Base-by-base conservation (phyloP, 92 coral and sea anemone species). In the Muricea muricata region DNA sequence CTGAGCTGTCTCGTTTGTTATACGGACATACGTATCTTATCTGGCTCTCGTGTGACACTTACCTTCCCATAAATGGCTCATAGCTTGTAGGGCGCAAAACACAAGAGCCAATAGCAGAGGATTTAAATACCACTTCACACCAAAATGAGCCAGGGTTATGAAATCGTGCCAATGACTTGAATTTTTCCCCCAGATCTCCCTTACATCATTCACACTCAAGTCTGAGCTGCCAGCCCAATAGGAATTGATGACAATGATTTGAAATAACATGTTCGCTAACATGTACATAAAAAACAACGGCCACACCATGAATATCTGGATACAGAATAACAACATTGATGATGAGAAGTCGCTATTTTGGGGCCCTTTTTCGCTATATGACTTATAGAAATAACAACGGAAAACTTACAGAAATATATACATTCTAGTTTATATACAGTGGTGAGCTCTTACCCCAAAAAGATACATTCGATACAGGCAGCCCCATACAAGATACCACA, bases 401-500 rank as follows among this genome's bases (percentile, higher is more conserved):
- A n/a, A n/a, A n/a, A n/a, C n/a, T n/a, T n/a, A n/a, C n/a, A n/a
- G n/a, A n/a, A n/a, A n/a, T n/a, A n/a, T n/a, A n/a, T n/a, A n/a
- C n/a, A n/a, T n/a, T n/a, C n/a, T n/a, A n/a, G n/a, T n/a, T n/a
- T n/a, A n/a, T n/a, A n/a, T n/a, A n/a, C n/a, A n/a, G n/a, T n/a
- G 50, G 9, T 45, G 9, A 45, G 50, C 9, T 31, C 97, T 73
- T 82, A 94, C 98, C 97, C 98, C 97, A 91, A 93, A 91, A 1
- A 84, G 78, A 7, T 29, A 65, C 46, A 92, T 92, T 42, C 78
- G 79, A 73, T 91, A 94, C 0, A 89, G 12, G 29, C 87, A 17
- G 0, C 97, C 98, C 98, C 98, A 94, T 48, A 87, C 13, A 12
- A 87, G 2, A 48, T 94, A 94, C 98, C 98, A 94, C 3, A 75